Evolutionary conservation across 2,888 invertebrate genomes (phyloP).

Genomic region (Callyntrura sp.): DNA sequence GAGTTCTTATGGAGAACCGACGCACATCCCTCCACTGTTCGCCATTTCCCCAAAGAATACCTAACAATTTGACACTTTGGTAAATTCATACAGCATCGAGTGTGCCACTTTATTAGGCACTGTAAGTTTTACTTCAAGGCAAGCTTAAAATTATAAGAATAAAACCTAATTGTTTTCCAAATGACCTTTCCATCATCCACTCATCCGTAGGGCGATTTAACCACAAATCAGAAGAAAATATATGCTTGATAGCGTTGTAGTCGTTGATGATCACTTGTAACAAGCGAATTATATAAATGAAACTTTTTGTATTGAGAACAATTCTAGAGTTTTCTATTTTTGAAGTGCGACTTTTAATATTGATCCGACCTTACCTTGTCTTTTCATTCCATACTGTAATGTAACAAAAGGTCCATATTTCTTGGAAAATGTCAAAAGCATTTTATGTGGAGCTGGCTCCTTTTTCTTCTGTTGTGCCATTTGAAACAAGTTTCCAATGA

Average conservation of each 20-base stretch:
- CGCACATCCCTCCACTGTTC: slow-evolving; percentile 82
- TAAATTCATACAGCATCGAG: no score
- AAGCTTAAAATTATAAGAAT: background rate
- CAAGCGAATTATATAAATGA: background rate
- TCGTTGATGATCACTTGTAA: slow-evolving; percentile 79
- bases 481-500: slow-evolving; percentile 71
- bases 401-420: slow-evolving; percentile 79
- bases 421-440: slow-evolving; percentile 80
- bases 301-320: no score
- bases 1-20: slow-evolving; percentile 82
- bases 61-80: no score
- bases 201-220: slow-evolving; percentile 76
- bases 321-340: background rate
- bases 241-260: slow-evolving; percentile 74
- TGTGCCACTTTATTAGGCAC: no score
- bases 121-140: no score
- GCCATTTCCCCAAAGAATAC: slow-evolving; percentile 82
- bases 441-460: slow-evolving; percentile 63
- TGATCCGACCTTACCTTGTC: slow-evolving; percentile 62
- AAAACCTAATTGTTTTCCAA: slow-evolving; percentile 80
- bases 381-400: slow-evolving; percentile 71
- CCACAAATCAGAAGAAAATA: slow-evolving; percentile 74
- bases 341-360: background rate
- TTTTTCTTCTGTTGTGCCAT: slow-evolving; percentile 61
- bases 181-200: slow-evolving; percentile 79